Evolutionary conservation across 2,888 invertebrate species (phyloP).

Genomic region (Limnephilus marmoratus): DNA sequence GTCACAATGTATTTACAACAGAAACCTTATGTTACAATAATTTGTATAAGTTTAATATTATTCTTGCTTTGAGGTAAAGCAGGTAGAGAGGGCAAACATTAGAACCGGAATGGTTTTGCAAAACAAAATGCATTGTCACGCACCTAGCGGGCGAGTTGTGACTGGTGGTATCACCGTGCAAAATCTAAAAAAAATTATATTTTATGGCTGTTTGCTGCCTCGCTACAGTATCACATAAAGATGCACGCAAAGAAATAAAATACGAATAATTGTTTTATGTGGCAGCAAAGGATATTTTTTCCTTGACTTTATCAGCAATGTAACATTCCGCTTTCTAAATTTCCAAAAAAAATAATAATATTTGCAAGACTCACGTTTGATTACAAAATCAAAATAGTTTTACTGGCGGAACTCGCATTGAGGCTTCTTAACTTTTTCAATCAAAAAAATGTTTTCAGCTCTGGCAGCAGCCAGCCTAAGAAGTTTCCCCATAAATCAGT

Average conservation of each 20-base stretch:
- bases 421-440: not conserved
- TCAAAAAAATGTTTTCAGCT: slow-evolving; percentile 2
- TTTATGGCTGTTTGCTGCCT: no score
- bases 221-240: no score
- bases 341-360: not conserved
- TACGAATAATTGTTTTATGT: not conserved
- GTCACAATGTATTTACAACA: no score
- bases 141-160: no score
- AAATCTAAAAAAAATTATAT: no score
- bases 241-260: not conserved
- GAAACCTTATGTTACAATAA: no score
- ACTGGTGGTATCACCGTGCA: no score
- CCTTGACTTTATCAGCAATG: not conserved
- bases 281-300: not conserved
- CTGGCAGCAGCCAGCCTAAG: not conserved
- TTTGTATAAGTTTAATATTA: no score
- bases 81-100: no score
- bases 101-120: no score
- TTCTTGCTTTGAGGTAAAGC: no score
- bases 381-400: slow-evolving; percentile 2
- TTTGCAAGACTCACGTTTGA: not conserved
- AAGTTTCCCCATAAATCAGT: not conserved
- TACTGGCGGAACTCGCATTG: not conserved
- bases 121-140: no score
- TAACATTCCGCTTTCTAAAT: not conserved